A percentile compares a stretch with the other conserved stretches of the same genome.
These are phyloP conservation scores for Acanthopagrus latus DNA, from an alignment of 2,797 vertebrate genomes.

Conservation along the genomic window DNA sequence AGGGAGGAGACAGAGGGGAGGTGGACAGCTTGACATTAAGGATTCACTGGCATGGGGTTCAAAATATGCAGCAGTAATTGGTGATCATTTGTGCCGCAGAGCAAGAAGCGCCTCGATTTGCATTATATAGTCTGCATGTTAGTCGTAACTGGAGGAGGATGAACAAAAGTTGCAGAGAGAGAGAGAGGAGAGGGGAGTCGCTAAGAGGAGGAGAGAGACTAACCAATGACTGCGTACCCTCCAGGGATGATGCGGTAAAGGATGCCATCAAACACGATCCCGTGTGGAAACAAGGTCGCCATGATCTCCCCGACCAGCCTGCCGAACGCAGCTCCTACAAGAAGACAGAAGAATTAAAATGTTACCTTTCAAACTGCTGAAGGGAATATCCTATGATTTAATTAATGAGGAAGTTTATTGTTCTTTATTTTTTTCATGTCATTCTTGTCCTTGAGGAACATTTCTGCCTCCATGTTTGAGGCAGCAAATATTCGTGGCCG, in stretches of 20 bases:
- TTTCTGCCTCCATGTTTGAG: too few species aligned
- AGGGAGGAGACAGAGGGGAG: not conserved
- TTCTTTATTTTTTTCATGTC: too few species aligned
- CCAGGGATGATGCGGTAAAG: conserved; percentile 96
- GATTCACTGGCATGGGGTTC: not conserved
- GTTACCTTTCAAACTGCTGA: not conserved
- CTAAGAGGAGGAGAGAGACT: conserved; percentile 73
- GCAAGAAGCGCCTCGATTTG: not conserved
- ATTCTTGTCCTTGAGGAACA: too few species aligned
- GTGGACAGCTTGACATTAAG: conserved; percentile 1
- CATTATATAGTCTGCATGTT: not conserved
- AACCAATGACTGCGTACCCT: conserved; percentile 97
- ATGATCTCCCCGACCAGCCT: conserved; percentile 94
- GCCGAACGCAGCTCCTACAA: conserved; percentile 92
- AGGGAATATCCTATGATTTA: too few species aligned
- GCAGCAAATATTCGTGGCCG: too few species aligned
- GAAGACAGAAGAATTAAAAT: not conserved
- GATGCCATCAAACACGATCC: conserved; percentile 94
- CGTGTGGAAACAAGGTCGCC: conserved; percentile 93
- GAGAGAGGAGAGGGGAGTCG: not conserved
- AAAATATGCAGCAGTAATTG: not conserved
- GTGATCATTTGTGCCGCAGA: not conserved
- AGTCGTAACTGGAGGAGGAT: not conserved
- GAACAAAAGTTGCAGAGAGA: not conserved
- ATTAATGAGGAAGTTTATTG: too few species aligned